phyloP scores from a whole-genome alignment of 1,140 invertebrate genomes.

The Drosophila littoralis region DNA sequence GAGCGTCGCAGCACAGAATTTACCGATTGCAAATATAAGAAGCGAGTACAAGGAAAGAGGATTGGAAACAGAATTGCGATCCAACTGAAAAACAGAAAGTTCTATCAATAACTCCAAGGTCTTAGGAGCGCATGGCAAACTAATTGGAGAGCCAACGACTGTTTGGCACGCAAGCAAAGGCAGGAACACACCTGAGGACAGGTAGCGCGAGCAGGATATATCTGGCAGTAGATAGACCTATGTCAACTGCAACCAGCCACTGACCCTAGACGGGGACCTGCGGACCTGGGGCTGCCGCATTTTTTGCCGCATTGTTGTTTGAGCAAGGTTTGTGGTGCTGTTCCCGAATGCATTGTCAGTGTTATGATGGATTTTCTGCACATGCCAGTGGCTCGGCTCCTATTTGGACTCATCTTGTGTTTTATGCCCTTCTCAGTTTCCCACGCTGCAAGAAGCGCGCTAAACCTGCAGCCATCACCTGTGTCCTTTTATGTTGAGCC shows the following conservation, averaged over 20 bases:
- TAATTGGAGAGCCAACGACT: slow-evolving; percentile 19
- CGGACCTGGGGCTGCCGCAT: too few relatives aligned
- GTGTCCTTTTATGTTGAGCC: slow-evolving; percentile 10
- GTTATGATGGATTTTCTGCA: slow-evolving; percentile 44
- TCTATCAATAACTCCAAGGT: not conserved
- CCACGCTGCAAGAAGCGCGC: slow-evolving; percentile 48
- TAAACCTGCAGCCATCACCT: slow-evolving; percentile 46
- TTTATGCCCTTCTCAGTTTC: slow-evolving; percentile 18
- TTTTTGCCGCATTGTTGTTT: slow-evolving; percentile 9
- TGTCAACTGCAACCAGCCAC: slow-evolving; percentile 3
- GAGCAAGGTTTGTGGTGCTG: not conserved
- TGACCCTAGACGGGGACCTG: slow-evolving; percentile 3
- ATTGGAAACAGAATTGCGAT: not conserved
- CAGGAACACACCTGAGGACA: slow-evolving; percentile 32
- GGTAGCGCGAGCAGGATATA: slow-evolving; percentile 15
- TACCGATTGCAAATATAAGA: not conserved
- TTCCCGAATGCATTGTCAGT: slow-evolving; percentile 13
- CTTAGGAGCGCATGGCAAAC: slow-evolving; percentile 14
- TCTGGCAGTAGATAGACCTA: not conserved
- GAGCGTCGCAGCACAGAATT: too few relatives aligned
- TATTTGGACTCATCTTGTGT: slow-evolving; percentile 5
- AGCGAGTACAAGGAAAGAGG: not conserved
- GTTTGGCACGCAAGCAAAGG: slow-evolving; percentile 1
- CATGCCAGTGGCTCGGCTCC: slow-evolving; percentile 17
- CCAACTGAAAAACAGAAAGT: not conserved